These are phyloP conservation scores for Helicoverpa armigera DNA, from an alignment of 1,140 invertebrate species.

Conservation along the genomic window DNA sequence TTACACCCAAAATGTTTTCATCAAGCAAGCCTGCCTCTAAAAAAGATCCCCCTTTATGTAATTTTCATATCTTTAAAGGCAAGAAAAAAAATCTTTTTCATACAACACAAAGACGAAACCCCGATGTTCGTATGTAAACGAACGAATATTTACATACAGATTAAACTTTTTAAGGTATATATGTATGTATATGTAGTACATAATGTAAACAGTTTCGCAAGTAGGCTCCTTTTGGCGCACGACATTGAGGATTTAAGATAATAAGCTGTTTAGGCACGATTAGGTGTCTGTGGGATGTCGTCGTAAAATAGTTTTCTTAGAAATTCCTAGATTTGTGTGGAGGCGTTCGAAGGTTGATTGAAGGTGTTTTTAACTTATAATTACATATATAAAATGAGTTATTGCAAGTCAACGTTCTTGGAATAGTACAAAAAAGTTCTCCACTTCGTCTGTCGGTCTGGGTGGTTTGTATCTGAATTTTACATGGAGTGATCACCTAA, in stretches of 20 bases:
- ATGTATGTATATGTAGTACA: background rate
- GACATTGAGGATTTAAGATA: slow-evolving; percentile 31
- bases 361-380: background rate
- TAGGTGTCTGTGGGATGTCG: slow-evolving; percentile 7
- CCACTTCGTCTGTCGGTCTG: too few species aligned
- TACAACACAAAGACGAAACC: background rate
- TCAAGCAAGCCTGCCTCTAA: too few species aligned
- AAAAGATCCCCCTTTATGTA: too few species aligned
- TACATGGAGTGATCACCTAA: too few species aligned
- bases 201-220: slow-evolving; percentile 33
- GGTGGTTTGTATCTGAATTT: too few species aligned
- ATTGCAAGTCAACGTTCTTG: too few species aligned
- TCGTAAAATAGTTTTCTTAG: background rate
- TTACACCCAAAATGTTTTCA: too few species aligned
- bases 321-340: background rate
- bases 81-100: too few species aligned
- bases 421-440: too few species aligned
- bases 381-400: too few species aligned
- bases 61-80: too few species aligned
- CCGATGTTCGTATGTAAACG: background rate
- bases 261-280: background rate
- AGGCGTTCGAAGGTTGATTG: background rate
- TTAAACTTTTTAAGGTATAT: slow-evolving; percentile 24
- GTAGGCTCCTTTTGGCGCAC: background rate
- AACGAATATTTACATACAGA: slow-evolving; percentile 12